A percentile compares a stretch with the other conserved stretches of the same genome.
These are phyloP conservation scores for Listronotus oregonensis DNA, from an alignment of 1,140 invertebrate genomes.

Conservation along the genomic window DNA sequence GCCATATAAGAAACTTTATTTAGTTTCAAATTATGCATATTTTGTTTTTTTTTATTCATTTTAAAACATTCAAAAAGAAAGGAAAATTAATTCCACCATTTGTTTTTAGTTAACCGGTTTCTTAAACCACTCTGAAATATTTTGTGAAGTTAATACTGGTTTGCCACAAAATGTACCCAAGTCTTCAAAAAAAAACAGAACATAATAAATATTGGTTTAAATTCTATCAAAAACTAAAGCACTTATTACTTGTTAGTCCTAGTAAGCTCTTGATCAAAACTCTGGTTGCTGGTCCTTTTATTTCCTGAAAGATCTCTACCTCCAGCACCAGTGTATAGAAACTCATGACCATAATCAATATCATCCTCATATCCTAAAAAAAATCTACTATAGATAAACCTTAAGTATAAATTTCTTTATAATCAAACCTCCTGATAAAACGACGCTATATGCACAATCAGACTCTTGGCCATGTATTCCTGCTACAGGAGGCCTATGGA, in stretches of 20 bases:
- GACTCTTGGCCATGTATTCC: slow-evolving; percentile 83
- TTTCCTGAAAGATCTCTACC: slow-evolving; percentile 83
- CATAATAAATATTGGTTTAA: no score
- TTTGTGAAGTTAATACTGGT: no score
- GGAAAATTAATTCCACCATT: no score
- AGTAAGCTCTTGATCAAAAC: slow-evolving; percentile 79
- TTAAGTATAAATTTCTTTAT: not conserved
- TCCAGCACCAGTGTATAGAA: slow-evolving; percentile 84
- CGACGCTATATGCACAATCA: slow-evolving; percentile 83
- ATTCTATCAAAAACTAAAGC: not conserved
- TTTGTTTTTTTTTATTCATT: no score
- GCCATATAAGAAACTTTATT: no score
- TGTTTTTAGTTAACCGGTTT: no score
- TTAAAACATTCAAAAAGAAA: no score
- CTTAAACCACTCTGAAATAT: no score
- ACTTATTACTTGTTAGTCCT: slow-evolving; percentile 72
- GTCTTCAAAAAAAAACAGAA: no score
- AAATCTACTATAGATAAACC: not conserved
- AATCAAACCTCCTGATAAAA: slow-evolving; percentile 72
- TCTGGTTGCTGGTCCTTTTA: slow-evolving; percentile 79
- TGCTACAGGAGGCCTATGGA: slow-evolving; percentile 74
- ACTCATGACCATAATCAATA: slow-evolving; percentile 80
- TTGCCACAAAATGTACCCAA: no score
- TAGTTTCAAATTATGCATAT: no score
- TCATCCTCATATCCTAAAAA: slow-evolving; percentile 79